These are phyloP conservation scores for Cassiopea xamachana DNA, from an alignment of 30 jellyfish, hydroid and myxozoan species.

Conservation along the genomic window DNA sequence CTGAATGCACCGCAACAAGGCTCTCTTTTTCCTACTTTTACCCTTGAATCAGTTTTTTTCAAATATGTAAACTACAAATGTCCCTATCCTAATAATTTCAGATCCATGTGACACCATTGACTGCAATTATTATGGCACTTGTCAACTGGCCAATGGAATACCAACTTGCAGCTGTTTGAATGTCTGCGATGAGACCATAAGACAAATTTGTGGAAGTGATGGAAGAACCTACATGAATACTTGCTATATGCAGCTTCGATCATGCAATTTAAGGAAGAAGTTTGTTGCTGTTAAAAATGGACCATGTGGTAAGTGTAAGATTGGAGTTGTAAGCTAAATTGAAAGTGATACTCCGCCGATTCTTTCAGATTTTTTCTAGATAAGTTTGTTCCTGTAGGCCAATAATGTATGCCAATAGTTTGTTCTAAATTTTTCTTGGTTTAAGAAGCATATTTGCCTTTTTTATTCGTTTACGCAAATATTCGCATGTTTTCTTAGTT, in stretches of 20 bases:
- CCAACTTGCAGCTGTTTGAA: constrained; percentile 61
- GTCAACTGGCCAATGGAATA: constrained; percentile 44
- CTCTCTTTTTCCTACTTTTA: not conserved
- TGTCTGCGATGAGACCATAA: constrained; percentile 30
- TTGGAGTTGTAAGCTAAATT: not conserved
- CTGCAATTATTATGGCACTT: constrained; percentile 57
- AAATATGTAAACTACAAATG: no score
- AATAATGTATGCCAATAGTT: no score
- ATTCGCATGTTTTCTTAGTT: no score
- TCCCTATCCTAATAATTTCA: not conserved
- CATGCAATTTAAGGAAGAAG: constrained; percentile 35
- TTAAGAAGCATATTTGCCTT: no score
- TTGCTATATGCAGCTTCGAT: constrained; percentile 43
- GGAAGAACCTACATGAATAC: constrained; percentile 70
- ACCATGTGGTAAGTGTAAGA: constrained; percentile 65
- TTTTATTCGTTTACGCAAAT: no score
- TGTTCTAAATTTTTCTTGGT: no score
- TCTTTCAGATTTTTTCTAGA: no score
- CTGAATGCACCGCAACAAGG: not conserved
- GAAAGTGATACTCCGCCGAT: not conserved
- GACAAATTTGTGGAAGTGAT: constrained; percentile 62
- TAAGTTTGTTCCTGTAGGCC: no score
- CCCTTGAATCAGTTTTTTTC: not conserved
- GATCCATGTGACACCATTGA: constrained; percentile 47
- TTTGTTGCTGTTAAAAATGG: constrained; percentile 9